Conservation (phyloP, 2,113 vertebrate species). For the Stigmatopora argus region DNA sequence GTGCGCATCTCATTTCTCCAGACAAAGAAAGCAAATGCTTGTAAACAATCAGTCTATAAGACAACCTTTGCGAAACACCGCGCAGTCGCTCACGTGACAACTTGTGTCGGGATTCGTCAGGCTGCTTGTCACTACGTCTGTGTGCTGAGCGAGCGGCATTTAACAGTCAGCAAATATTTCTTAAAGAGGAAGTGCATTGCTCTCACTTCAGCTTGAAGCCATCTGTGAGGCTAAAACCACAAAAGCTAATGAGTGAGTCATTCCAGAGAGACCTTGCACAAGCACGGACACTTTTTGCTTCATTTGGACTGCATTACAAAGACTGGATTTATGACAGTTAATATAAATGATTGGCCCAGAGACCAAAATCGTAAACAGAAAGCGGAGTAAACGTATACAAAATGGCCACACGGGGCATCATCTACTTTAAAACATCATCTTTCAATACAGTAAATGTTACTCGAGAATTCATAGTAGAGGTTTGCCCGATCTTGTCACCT, state of each 20-base stretch:
- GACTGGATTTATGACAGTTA: neutral
- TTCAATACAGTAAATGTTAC: too few species aligned
- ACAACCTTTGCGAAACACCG: neutral
- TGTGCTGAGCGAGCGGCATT: conserved; percentile 38
- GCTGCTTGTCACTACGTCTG: neutral
- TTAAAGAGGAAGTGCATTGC: conserved; percentile 54
- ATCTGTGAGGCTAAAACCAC: conserved; percentile 7
- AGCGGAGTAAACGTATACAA: neutral
- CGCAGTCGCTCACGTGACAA: conserved; percentile 1
- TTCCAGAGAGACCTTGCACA: neutral
- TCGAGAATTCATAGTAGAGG: too few species aligned
- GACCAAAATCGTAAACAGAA: neutral
- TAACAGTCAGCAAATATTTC: conserved; percentile 40
- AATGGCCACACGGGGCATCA: neutral
- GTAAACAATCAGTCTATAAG: neutral
- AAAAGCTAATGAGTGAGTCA: neutral
- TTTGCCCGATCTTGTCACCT: too few species aligned
- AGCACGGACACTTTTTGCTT: neutral
- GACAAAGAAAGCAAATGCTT: neutral
- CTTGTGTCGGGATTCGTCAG: neutral
- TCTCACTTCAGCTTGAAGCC: conserved; percentile 51
- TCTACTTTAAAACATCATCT: neutral
- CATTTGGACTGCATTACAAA: neutral
- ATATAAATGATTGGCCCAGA: neutral
- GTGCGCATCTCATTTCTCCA: neutral